phyloP scores from a whole-genome alignment of 2,113 vertebrate species.

The Lontra canadensis region DNA sequence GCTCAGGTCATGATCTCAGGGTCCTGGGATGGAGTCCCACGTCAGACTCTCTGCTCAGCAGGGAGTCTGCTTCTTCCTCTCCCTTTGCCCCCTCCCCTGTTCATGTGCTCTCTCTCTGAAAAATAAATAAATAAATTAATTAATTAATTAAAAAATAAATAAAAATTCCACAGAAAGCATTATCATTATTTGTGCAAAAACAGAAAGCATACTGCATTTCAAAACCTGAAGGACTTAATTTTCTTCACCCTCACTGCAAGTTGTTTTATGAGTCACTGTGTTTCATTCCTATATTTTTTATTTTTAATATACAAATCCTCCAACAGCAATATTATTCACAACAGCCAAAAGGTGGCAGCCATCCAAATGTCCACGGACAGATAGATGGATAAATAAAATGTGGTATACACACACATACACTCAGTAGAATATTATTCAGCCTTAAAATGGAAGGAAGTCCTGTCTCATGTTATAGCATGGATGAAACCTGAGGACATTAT shows the following conservation, averaged over 20 bases:
- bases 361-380: background rate
- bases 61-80: too few relatives aligned
- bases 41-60: too few relatives aligned
- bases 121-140: background rate
- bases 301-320: slow-evolving; percentile 1
- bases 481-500: background rate
- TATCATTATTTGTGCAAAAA: background rate
- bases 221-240: background rate
- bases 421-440: background rate
- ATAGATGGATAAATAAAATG: background rate
- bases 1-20: too few relatives aligned
- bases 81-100: too few relatives aligned
- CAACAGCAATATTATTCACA: background rate
- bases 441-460: background rate
- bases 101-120: too few relatives aligned
- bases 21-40: too few relatives aligned
- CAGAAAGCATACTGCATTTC: background rate
- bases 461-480: background rate
- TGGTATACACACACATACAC: background rate
- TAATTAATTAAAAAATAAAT: background rate
- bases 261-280: background rate
- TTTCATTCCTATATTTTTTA: background rate
- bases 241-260: background rate
- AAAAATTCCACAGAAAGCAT: slow-evolving; percentile 11
- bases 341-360: background rate